phyloP scores from a whole-genome alignment of 2,888 invertebrate species.

The Onchidella celtica region DNA sequence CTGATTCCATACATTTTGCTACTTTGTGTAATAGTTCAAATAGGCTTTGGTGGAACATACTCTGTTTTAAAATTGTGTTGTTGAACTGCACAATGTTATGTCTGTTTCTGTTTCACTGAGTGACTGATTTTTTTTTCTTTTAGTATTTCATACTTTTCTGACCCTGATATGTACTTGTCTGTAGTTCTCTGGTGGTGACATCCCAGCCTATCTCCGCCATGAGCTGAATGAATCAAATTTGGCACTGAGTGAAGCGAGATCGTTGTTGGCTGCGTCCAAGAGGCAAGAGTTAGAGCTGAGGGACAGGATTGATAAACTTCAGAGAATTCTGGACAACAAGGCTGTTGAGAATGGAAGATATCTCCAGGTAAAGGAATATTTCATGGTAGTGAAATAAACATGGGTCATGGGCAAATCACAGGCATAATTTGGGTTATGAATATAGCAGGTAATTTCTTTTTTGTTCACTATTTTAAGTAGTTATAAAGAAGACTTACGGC shows the following conservation, averaged over 20 bases:
- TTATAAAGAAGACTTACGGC: too few relatives aligned
- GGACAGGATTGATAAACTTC: conserved; percentile 52
- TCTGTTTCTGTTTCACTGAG: too few relatives aligned
- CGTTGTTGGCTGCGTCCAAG: conserved; percentile 65
- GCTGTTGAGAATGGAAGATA: conserved; percentile 49
- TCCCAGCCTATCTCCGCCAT: conserved; percentile 78
- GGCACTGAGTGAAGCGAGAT: conserved; percentile 70
- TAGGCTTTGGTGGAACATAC: too few relatives aligned
- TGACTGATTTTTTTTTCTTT: too few relatives aligned
- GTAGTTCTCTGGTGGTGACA: conserved; percentile 56
- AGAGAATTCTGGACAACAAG: conserved; percentile 54
- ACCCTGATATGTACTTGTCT: not conserved
- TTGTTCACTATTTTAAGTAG: too few relatives aligned
- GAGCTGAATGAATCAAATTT: conserved; percentile 81
- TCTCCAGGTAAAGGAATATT: conserved; percentile 50
- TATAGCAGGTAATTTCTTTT: too few relatives aligned
- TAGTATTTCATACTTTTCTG: too few relatives aligned
- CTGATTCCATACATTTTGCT: too few relatives aligned
- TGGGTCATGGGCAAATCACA: not conserved
- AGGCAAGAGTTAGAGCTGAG: conserved; percentile 76
- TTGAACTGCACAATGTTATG: too few relatives aligned
- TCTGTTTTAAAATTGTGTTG: too few relatives aligned
- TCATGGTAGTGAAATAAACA: not conserved
- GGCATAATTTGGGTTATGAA: too few relatives aligned
- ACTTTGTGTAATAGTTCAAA: too few relatives aligned